These are phyloP conservation scores for Gobio gobio DNA, from an alignment of 2,113 vertebrate genomes.

Conservation along the genomic window DNA sequence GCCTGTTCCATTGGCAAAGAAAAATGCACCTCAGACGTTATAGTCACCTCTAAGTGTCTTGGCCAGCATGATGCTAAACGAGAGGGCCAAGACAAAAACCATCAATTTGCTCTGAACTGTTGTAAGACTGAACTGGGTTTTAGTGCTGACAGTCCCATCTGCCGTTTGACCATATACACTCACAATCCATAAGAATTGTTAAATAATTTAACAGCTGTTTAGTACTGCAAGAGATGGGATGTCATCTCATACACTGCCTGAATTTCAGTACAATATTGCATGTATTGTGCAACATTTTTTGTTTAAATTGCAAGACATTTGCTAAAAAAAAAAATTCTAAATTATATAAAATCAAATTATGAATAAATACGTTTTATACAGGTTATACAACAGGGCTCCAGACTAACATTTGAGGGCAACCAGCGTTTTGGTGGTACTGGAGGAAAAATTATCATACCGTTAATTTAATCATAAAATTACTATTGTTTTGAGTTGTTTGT, in stretches of 20 bases:
- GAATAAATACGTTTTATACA: no score
- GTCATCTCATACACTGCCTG: not conserved
- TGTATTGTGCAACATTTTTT: no score
- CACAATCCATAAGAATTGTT: constrained; percentile 4
- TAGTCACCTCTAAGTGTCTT: not conserved
- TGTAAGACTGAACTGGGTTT: not conserved
- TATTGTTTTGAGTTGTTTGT: no score
- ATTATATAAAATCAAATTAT: no score
- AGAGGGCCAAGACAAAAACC: not conserved
- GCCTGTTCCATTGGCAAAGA: constrained; percentile 16
- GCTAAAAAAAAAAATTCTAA: no score
- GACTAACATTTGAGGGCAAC: no score
- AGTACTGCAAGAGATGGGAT: not conserved
- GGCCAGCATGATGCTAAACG: not conserved
- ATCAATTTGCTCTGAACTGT: constrained; percentile 28
- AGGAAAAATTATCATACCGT: no score
- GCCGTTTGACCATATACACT: not conserved
- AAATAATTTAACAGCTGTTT: not conserved
- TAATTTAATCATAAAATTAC: no score
- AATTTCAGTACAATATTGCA: not conserved
- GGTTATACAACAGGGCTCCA: no score
- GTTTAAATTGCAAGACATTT: not conserved
- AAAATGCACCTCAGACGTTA: not conserved
- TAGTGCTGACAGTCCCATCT: not conserved
- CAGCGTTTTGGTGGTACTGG: no score